Base-by-base conservation (phyloP, 1,140 invertebrate genomes). In the Pachypeltis micranthus region DNA sequence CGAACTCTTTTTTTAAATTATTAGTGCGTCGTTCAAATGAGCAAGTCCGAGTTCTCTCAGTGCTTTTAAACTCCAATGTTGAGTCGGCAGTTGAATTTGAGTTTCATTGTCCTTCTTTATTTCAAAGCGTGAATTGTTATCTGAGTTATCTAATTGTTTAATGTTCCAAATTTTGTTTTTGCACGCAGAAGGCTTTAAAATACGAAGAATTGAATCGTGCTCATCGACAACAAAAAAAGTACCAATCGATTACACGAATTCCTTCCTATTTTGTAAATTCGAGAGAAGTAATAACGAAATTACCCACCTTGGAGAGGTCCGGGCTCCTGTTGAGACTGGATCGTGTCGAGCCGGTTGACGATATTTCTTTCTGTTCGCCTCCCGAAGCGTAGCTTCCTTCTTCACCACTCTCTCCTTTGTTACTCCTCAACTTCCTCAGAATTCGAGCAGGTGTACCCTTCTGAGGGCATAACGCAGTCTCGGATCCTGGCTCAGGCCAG, bases 321-420 rank as follows among this genome's bases (percentile, higher is more conserved):
- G 67, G 67, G 47, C 67, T 68, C 19, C 64, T 47, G 59, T 66
- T 66, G 26, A 65, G 59, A 26, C 65, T 66, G 25, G 67, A 67
- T 56, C 66, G 21, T 26, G 70, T 65, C 2, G 69, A 70, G 0
- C 71, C 69, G 1, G 70, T 70, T n/a, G 69, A 70, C 0, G 70
- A 71, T 0, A 62, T 57, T 3, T 66, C 68, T 24, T 66, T 47
- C 39, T 65, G 64, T 14, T 72, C 68, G 12, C 63, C 68, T 2
- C 67, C 67, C 2, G 70, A 68, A 2, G 69, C 70, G 25, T 56
- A 62, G 16, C 63, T 64, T 0, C 65, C 68, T 47, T 69, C 69
- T 29, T 70, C 68, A 1, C 66, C 65, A n/a, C 64, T 66, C 60
- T 67, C 66, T 0, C 65, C 61, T 2, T 58, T 34, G 14, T 64